These are phyloP conservation scores for Tachina lurida DNA, from an alignment of 2,888 invertebrate genomes.

Conservation along the genomic window DNA sequence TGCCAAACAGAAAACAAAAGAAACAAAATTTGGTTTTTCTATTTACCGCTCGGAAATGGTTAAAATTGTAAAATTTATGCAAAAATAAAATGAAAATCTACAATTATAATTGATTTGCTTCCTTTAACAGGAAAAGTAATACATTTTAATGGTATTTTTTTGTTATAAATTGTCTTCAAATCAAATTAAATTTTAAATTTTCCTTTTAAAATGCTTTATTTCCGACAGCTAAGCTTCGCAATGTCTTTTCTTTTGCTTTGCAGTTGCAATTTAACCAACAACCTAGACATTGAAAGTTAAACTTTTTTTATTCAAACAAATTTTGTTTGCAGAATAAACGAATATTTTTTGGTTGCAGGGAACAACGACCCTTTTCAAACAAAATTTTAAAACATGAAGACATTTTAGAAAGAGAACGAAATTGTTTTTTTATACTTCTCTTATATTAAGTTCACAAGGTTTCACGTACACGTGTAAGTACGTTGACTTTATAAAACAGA, in stretches of 20 bases:
- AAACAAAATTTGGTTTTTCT: conserved; percentile 17
- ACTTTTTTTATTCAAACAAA: conserved; percentile 34
- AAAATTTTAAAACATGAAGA: conserved; percentile 5
- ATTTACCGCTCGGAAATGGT: conserved; percentile 32
- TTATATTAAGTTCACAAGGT: conserved; percentile 1
- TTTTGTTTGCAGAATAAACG: conserved; percentile 22
- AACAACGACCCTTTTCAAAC: conserved; percentile 38
- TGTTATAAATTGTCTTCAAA: neutral
- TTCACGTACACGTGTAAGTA: neutral
- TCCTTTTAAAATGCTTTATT: neutral
- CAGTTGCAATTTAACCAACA: conserved; percentile 21
- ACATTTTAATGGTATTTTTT: neutral
- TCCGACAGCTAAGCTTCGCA: neutral
- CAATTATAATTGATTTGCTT: conserved; percentile 32
- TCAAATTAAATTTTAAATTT: neutral
- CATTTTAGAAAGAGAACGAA: conserved; percentile 17
- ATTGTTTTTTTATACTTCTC: neutral
- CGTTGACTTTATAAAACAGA: neutral
- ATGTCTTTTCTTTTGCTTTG: neutral
- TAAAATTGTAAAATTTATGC: conserved; percentile 35
- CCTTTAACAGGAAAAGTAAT: conserved; percentile 1
- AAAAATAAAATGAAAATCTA: conserved; percentile 41
- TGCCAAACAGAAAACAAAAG: neutral
- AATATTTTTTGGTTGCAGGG: neutral
- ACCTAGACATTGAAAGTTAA: conserved; percentile 70